These are phyloP conservation scores for Hoplostethus atlanticus DNA, from an alignment of 2,797 vertebrate species.

Conservation along the genomic window DNA sequence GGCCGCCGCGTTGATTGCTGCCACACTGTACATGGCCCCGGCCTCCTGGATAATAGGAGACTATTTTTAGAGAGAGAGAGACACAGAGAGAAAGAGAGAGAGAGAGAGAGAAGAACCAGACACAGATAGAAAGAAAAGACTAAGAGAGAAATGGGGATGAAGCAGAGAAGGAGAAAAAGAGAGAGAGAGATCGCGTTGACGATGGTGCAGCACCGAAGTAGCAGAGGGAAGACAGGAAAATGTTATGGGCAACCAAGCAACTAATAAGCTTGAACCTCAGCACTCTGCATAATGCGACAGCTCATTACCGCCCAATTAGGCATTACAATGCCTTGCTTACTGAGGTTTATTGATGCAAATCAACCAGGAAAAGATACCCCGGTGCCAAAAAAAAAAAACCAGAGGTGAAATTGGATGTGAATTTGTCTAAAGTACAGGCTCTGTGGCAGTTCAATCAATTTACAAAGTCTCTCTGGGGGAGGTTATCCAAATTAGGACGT, in stretches of 20 bases:
- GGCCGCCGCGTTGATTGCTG: constrained; percentile 82
- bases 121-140: constrained; percentile 54
- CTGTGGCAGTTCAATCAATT: constrained; percentile 78
- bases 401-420: constrained; percentile 73
- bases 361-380: constrained; percentile 83
- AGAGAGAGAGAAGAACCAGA: constrained; percentile 13
- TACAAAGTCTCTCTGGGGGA: constrained; percentile 77
- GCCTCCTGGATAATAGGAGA: constrained; percentile 81
- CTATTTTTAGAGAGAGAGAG: constrained; percentile 83
- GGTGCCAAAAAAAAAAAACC: constrained; percentile 72
- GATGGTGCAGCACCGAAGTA: constrained; percentile 77
- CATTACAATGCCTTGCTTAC: constrained; percentile 86
- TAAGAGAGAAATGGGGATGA: constrained; percentile 59
- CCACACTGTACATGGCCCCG: constrained; percentile 78
- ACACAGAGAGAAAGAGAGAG: constrained; percentile 30
- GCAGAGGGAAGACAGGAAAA: constrained; percentile 81
- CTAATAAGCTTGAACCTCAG: constrained; percentile 89
- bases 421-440: constrained; percentile 72
- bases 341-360: constrained; percentile 87
- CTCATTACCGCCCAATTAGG: constrained; percentile 89
- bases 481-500: constrained; percentile 77
- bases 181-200: constrained; percentile 77
- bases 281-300: constrained; percentile 87
- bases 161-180: constrained; percentile 55
- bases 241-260: constrained; percentile 89